Conservation (phyloP, 2,797 vertebrate species). For the Muscicapa striata region DNA sequence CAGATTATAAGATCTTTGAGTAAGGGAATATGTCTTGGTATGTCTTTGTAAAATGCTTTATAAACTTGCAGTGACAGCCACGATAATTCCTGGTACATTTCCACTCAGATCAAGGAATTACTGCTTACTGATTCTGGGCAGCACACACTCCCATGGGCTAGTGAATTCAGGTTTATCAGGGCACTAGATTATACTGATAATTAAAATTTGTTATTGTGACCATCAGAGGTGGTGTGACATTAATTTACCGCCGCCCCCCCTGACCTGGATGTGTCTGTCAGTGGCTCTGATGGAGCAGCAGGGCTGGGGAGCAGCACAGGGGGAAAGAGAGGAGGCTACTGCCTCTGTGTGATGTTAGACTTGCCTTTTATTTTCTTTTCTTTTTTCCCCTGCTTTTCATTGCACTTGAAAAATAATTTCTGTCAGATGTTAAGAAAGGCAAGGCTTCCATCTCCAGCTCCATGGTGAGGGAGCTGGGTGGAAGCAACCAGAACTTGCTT, state of each 20-base stretch:
- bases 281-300: neutral
- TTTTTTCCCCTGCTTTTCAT: neutral
- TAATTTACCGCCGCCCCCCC: neutral
- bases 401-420: neutral
- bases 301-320: neutral
- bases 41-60: conserved; percentile 57
- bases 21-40: conserved; percentile 39
- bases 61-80: conserved; percentile 57
- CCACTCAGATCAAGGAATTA: conserved; percentile 34
- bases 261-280: conserved; percentile 12
- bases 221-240: neutral
- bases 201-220: conserved; percentile 27
- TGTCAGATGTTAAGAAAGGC: neutral
- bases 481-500: conserved; percentile 2
- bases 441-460: neutral
- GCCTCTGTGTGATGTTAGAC: neutral
- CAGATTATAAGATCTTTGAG: conserved; percentile 57
- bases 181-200: neutral
- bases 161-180: conserved; percentile 20
- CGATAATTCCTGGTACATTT: conserved; percentile 42
- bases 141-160: neutral
- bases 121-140: conserved; percentile 23
- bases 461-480: neutral
- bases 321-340: neutral
- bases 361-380: neutral